Conservation (phyloP, 35 echinoderm and acorn worm species). For the Heliocidaris erythrogramma region DNA sequence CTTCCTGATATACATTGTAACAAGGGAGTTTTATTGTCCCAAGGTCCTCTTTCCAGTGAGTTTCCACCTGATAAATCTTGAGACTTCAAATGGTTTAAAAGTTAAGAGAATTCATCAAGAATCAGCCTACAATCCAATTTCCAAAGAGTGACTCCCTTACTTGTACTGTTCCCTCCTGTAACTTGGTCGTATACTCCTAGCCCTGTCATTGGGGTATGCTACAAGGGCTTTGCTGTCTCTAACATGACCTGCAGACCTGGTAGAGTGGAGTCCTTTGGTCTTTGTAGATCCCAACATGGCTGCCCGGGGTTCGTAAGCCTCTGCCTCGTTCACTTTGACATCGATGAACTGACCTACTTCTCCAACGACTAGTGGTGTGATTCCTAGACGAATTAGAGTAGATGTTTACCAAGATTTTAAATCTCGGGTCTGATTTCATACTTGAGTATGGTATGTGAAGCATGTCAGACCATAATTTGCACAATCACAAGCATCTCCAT, state of each 20-base stretch:
- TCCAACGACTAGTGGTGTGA: slow-evolving; percentile 94
- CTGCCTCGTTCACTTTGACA: slow-evolving; percentile 75
- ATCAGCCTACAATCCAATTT: background rate
- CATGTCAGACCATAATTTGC: too few species aligned
- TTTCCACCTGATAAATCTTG: too few species aligned
- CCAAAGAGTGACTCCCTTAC: slow-evolving; percentile 45
- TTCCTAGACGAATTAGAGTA: slow-evolving; percentile 23
- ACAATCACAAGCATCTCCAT: too few species aligned
- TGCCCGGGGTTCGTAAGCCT: slow-evolving; percentile 84
- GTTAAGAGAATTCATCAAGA: background rate
- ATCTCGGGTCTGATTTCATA: too few species aligned
- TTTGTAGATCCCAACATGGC: slow-evolving; percentile 82
- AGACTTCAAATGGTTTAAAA: background rate
- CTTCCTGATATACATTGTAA: too few species aligned
- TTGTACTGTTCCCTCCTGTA: slow-evolving; percentile 94
- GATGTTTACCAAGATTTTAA: too few species aligned
- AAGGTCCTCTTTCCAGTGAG: too few species aligned
- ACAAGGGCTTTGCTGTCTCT: slow-evolving; percentile 75
- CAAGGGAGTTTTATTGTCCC: too few species aligned
- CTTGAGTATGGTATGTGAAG: too few species aligned
- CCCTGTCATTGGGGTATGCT: slow-evolving; percentile 90
- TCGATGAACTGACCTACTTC: slow-evolving; percentile 96
- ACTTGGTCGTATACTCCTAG: slow-evolving; percentile 89
- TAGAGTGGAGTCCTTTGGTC: slow-evolving; percentile 76
- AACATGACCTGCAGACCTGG: slow-evolving; percentile 58